Evolutionary conservation across 2,888 invertebrate genomes (phyloP).

Genomic region (Pseudococcus viburni): DNA sequence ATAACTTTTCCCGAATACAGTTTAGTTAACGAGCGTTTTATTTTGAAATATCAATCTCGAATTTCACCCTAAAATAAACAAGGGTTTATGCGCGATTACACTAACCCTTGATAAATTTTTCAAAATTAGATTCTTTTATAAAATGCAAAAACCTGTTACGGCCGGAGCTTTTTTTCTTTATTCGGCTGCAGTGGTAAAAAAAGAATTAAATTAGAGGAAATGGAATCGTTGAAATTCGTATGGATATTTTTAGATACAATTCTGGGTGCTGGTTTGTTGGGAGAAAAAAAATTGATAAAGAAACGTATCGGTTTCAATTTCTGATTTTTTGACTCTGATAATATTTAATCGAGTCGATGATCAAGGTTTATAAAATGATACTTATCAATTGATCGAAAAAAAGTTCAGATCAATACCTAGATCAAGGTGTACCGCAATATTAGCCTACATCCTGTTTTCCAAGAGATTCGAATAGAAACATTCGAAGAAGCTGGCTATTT

Average conservation of each 20-base stretch:
- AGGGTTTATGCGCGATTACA: conserved; percentile 65
- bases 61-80: conserved; percentile 63
- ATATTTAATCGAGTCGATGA: background rate
- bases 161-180: conserved; percentile 10
- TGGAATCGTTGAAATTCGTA: background rate
- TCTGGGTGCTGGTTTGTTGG: background rate
- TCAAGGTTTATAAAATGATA: background rate
- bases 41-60: conserved; percentile 65
- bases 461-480: background rate
- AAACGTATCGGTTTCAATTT: background rate
- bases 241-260: background rate
- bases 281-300: background rate
- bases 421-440: background rate
- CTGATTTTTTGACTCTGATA: background rate
- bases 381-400: background rate
- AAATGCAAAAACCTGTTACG: conserved; percentile 56
- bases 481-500: background rate
- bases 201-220: conserved; percentile 12
- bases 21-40: conserved; percentile 60
- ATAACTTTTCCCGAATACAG: conserved; percentile 51
- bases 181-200: background rate
- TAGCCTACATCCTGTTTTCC: background rate
- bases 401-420: background rate
- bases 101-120: conserved; percentile 66
- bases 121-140: conserved; percentile 60